Evolutionary conservation across 2,797 vertebrate species (phyloP), one percentile per base, ranked within the genome.

Genomic region (Poliocrania exsul): DNA sequence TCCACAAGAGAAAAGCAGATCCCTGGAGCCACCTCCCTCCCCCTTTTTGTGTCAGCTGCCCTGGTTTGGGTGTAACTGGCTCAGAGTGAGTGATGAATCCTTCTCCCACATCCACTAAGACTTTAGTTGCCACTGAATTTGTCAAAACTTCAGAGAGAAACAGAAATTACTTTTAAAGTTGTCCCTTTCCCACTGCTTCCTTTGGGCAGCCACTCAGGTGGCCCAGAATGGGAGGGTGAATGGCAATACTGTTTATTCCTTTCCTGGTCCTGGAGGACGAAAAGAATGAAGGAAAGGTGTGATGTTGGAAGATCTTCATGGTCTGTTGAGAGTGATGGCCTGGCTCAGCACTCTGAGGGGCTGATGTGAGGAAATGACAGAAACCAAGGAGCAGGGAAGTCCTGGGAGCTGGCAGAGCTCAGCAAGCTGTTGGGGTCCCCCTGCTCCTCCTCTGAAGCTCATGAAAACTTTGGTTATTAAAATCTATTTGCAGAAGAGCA

Each of bases 161-260:
- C 20, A 69, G 26, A 65, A 79, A 21, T 5, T 5, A 20, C 4
- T 47, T 62, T 31, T 70, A 7, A 70, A 77, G 31, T 18, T 44
- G 33, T 51, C 20, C 1, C n/a, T 88, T 44, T 6, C 3, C 21
- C 16, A 18, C 7, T 66, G 49, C 20, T 40, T 81, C 54, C 57
- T 64, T 44, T 50, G 83, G 51, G 31, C 6, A 5, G 21, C 40
- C 23, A 26, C 5, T 10, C 2, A 2, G 0, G 2, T 11, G 42
- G 15, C 24, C 12, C 8, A 2, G 9, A 60, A 50, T 5, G 6
- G 3, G 13, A n/a, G 4, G 17, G 23, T 42, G 14, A 44, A 20
- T 44, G 50, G 23, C 66, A 13, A 2, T 24, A 6, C 16, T 69
- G 35, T 37, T 29, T 25, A 25, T 26, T 56, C 38, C 35, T 54